Conservation (phyloP, 2,888 invertebrate genomes). For the Agrochola lota region DNA sequence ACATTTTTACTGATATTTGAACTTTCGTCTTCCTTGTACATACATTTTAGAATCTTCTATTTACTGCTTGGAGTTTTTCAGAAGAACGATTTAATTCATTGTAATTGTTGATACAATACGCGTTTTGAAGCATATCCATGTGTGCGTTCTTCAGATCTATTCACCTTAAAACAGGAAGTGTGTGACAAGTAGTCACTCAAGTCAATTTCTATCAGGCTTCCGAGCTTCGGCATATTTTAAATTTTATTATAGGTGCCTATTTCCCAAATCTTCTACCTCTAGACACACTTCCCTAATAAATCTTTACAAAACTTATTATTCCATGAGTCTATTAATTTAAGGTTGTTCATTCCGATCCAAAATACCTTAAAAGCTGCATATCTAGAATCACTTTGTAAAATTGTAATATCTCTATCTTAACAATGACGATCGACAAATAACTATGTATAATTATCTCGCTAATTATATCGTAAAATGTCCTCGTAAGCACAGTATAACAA, state of each 20-base stretch:
- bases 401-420: constrained; percentile 52
- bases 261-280: not conserved
- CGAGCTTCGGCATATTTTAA: not conserved
- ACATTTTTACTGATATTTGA: constrained; percentile 25
- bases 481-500: constrained; percentile 16
- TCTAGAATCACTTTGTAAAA: constrained; percentile 32
- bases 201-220: not conserved
- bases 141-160: constrained; percentile 1
- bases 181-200: not conserved
- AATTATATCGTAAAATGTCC: constrained; percentile 33
- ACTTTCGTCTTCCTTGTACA: constrained; percentile 58
- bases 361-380: constrained; percentile 23
- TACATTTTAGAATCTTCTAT: constrained; percentile 46
- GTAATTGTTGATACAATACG: not conserved
- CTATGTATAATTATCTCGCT: constrained; percentile 65
- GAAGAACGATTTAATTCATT: constrained; percentile 12
- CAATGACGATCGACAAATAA: constrained; percentile 74
- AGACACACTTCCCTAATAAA: constrained; percentile 1
- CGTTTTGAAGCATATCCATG: not conserved
- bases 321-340: constrained; percentile 36
- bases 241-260: not conserved
- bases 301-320: constrained; percentile 1
- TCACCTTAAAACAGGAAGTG: constrained; percentile 8
- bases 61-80: constrained; percentile 33
- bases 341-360: constrained; percentile 47